Percentiles rank a stretch among this genome's conserved stretches.
Conservation (phyloP, 2,797 vertebrate species). For the Microtus obscurus region DNA sequence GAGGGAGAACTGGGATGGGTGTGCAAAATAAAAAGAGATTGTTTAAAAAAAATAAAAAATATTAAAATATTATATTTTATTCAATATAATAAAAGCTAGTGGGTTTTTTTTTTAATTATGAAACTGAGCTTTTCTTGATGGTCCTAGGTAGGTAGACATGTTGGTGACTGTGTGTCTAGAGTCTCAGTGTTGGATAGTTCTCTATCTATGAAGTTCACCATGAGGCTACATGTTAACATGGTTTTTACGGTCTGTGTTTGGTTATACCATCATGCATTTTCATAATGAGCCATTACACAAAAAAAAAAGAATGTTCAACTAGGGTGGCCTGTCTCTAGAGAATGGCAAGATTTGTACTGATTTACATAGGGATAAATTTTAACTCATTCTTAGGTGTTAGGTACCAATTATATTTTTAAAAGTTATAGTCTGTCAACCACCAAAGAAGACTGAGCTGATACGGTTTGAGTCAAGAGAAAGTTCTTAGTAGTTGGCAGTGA, state of each 20-base stretch:
- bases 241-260: not conserved
- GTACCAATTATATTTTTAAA: not conserved
- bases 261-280: not conserved
- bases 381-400: not conserved
- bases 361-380: conserved; percentile 33
- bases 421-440: not conserved
- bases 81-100: not conserved
- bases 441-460: not conserved
- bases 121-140: not conserved
- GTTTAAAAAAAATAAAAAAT: too few species aligned
- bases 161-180: not conserved
- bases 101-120: not conserved
- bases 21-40: too few species aligned
- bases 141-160: not conserved
- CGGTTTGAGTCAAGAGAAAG: not conserved
- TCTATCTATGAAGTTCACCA: not conserved
- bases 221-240: not conserved
- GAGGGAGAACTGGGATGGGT: too few species aligned
- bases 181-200: not conserved
- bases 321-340: conserved; percentile 27
- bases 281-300: not conserved
- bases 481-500: not conserved
- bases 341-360: not conserved
- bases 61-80: too few species aligned
- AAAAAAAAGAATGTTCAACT: not conserved